phyloP scores from a whole-genome alignment of 1,140 invertebrate genomes.

The Lepeophtheirus salmonis region DNA sequence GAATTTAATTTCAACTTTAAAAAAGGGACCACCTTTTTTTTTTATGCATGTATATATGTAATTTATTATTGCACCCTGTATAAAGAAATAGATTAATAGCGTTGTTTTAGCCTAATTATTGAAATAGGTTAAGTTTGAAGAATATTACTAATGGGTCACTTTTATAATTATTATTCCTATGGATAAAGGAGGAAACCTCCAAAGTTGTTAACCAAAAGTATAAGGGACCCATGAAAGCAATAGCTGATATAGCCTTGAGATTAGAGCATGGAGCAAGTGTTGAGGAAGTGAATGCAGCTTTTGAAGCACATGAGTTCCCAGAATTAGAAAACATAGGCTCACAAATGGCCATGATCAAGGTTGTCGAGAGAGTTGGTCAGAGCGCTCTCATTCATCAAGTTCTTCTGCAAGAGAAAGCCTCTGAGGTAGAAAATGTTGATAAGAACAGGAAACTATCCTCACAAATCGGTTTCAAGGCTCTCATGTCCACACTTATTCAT shows the following conservation, averaged over 20 bases:
- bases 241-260: slow-evolving; percentile 1
- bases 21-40: no score
- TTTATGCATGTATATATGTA: no score
- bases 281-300: slow-evolving; percentile 14
- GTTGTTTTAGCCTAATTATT: no score
- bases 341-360: slow-evolving; percentile 17
- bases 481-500: slow-evolving; percentile 6
- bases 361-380: slow-evolving; percentile 11
- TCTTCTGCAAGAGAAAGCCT: background rate
- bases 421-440: slow-evolving; percentile 4
- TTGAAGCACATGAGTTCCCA: slow-evolving; percentile 17
- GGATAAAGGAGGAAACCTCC: background rate
- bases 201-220: background rate
- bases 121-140: no score
- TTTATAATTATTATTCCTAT: background rate
- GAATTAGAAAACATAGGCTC: slow-evolving; percentile 7
- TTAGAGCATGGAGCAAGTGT: slow-evolving; percentile 11
- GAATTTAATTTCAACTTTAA: no score
- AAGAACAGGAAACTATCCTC: background rate
- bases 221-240: slow-evolving; percentile 10
- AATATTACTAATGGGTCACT: no score
- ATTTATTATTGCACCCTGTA: no score
- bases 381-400: slow-evolving; percentile 13
- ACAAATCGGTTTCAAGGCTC: slow-evolving; percentile 16
- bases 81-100: no score